Base-by-base conservation (phyloP, 2,888 invertebrate species). In the Villa cingulata region DNA sequence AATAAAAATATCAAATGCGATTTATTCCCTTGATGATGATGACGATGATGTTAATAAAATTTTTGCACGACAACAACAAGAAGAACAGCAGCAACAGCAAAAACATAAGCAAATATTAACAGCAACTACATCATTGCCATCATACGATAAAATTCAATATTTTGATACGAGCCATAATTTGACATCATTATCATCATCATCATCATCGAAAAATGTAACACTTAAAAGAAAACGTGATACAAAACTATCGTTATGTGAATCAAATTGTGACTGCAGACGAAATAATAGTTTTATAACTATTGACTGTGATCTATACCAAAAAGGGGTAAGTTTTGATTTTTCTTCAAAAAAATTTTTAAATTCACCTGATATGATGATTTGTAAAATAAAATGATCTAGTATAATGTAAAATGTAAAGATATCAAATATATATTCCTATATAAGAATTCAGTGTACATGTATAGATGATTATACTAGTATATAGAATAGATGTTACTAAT, bases 241-340 rank as follows among this genome's bases (percentile, higher is more conserved):
- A 16, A 36, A 36, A 36, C 5, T 16, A 36, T 16, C 5, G 4
- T 36, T 36, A 9, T 36, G 36, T 36, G 36, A 36, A 36, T 16
- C 9, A 16, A 16, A 36, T 36, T 36, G 36, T 16, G 36, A 36
- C 6, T 36, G 36, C 9, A 36, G 36, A 36, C 36, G 16, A 36
- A 16, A 44, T 37, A 54, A 43, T n/a, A 51, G 48, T 34, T 54
- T 54, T 42, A 37, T 47, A 29, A 48, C 43, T 36, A 47, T 54
- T 18, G 41, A 51, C 48, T 54, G 54, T 43, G 37, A 51, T 46
- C 47, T 54, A 36, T 44, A 39, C 14, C 36, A 47, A 48, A 41
- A 46, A 40, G 42, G 43, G 49, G 53, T 53, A 20, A 49, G 53
- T 46, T 27, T 19, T 32, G 14, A 19, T 34, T 23, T 15, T 18